Evolutionary conservation across 2,888 invertebrate genomes (phyloP), one percentile per base, ranked within the genome.

Genomic region (Cetonia aurata): DNA sequence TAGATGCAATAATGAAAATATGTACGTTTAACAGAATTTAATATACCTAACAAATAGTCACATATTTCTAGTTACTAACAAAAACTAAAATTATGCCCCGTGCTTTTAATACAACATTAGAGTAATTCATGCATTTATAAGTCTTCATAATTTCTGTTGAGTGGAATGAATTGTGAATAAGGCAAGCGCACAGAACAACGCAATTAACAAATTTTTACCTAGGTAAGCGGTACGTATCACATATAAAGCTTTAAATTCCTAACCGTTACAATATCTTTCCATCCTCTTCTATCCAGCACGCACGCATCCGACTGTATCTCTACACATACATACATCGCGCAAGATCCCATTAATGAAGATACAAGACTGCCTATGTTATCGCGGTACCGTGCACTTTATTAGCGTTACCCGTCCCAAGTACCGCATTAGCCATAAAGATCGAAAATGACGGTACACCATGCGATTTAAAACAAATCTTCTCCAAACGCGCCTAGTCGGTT

Each of bases 381-480:
- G 62, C 62, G 62, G 62, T 65, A 65, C 50, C 62, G 62, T 65
- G 62, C 62, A 65, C 62, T 65, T 65, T 65, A 65, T 65, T 65
- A 50, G 50, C 62, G 31, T 46, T 50, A 65, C 50, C 62, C 62
- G 41, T 50, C 62, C 62, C 62, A 65, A 65, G 62, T 65, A 65
- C 62, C 67, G 31, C 55, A 67, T 67, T 67, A 67, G 46, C 67
- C 57, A 67, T 67, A 67, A 67, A 67, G 67, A 67, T 67, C 46
- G 46, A 67, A 67, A 67, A 67, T 67, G 67, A 67, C 67, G 67
- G 67, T 67, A 57, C 48, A 65, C 62, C 50, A 50, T 65, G 50
- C 62, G 50, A 62, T 69, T 53, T 69, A 69, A 69, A 69, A 60
- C 59, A 69, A 69, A 69, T 62, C 55, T 60, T 56, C 55, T 50